phyloP scores from a whole-genome alignment of 2,797 vertebrate genomes.

The Macropus fuliginosus region DNA sequence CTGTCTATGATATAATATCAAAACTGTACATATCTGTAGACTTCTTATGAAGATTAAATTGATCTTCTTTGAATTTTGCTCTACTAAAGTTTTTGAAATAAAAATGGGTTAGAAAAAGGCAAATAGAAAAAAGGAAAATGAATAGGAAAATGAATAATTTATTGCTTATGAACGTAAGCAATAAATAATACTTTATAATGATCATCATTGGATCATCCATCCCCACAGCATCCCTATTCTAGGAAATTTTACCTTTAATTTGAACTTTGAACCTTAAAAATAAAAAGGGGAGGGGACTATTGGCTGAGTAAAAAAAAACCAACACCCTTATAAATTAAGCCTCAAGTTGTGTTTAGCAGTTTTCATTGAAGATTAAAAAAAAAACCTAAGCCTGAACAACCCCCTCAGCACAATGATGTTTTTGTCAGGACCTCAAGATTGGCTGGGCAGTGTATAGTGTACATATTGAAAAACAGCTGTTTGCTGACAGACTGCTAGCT shows the following conservation, averaged over 20 bases:
- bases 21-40: neutral
- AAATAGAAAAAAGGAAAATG: neutral
- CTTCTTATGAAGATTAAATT: neutral
- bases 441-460: slow-evolving; percentile 83
- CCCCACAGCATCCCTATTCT: neutral
- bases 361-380: slow-evolving; percentile 65
- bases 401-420: slow-evolving; percentile 82
- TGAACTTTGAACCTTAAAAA: slow-evolving; percentile 63
- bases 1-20: neutral
- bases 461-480: slow-evolving; percentile 91
- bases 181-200: slow-evolving; percentile 16
- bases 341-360: slow-evolving; percentile 63
- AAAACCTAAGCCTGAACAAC: slow-evolving; percentile 63
- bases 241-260: slow-evolving; percentile 38
- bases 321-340: slow-evolving; percentile 58
- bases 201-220: neutral
- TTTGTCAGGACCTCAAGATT: slow-evolving; percentile 83
- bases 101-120: slow-evolving; percentile 21
- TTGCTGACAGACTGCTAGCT: slow-evolving; percentile 93
- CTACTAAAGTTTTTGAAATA: slow-evolving; percentile 36
- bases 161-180: neutral
- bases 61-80: slow-evolving; percentile 11
- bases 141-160: neutral
- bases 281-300: neutral
- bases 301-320: slow-evolving; percentile 21